phyloP scores from a whole-genome alignment of 2,797 vertebrate genomes.

The Nyctibius grandis region DNA sequence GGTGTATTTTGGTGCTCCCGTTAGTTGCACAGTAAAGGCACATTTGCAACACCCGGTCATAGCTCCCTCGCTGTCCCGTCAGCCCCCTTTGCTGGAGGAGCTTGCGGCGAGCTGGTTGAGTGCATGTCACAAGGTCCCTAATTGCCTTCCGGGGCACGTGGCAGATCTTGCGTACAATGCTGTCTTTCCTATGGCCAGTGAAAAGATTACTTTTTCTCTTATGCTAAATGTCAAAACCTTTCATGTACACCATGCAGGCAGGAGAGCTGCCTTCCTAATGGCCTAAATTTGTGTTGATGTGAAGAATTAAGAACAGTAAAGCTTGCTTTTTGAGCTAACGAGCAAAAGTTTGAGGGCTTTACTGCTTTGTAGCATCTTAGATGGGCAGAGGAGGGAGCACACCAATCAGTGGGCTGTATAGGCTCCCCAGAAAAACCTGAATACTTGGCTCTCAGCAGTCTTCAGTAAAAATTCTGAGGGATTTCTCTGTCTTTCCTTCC shows the following conservation, averaged over 20 bases:
- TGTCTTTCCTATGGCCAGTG: fast-evolving
- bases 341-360: neutral
- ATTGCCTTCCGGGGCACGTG: fast-evolving
- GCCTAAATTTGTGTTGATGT: neutral
- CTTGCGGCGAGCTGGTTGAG: neutral
- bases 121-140: neutral
- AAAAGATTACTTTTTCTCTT: neutral
- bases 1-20: neutral
- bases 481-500: conserved; percentile 15
- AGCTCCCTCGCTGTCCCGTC: neutral
- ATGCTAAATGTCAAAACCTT: neutral
- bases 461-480: neutral
- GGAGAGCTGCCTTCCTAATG: neutral
- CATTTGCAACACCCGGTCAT: fast-evolving
- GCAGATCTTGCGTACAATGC: neutral
- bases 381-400: neutral
- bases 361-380: neutral
- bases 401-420: neutral
- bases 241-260: fast-evolving
- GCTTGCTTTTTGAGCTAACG: neutral
- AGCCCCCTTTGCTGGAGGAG: neutral
- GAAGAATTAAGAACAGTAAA: neutral
- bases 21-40: too few species aligned
- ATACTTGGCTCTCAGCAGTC: neutral
- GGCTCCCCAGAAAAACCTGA: neutral